These are phyloP conservation scores for Timandra comae DNA, from an alignment of 2,888 invertebrate genomes.

Conservation along the genomic window DNA sequence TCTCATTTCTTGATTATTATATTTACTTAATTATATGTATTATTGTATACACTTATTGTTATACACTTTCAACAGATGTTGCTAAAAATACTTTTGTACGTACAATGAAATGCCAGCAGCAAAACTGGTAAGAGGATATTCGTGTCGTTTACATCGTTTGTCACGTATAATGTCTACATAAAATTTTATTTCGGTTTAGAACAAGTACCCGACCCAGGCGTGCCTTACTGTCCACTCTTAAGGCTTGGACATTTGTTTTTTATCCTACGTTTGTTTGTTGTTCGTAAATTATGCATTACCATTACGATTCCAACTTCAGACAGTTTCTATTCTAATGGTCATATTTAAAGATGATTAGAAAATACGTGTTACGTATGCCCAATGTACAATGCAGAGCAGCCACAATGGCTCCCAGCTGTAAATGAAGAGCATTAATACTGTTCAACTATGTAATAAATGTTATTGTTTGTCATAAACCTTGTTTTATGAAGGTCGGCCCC, in stretches of 20 bases:
- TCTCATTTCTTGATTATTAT: slow-evolving; percentile 22
- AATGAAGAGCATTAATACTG: slow-evolving; percentile 67
- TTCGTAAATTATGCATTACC: too few relatives aligned
- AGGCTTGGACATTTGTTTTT: slow-evolving; percentile 37
- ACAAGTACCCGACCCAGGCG: slow-evolving; percentile 42
- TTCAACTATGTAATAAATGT: slow-evolving; percentile 69
- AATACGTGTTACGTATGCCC: too few relatives aligned
- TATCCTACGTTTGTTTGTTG: slow-evolving; percentile 5
- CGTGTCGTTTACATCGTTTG: slow-evolving; percentile 54
- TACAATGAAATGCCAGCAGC: slow-evolving; percentile 27
- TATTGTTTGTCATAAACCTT: slow-evolving; percentile 73
- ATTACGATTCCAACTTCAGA: too few relatives aligned
- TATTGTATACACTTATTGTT: slow-evolving; percentile 6
- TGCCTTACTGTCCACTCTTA: slow-evolving; percentile 44
- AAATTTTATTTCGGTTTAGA: slow-evolving; percentile 57
- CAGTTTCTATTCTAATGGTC: too few relatives aligned
- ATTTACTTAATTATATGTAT: slow-evolving; percentile 22
- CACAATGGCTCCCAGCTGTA: slow-evolving; percentile 54
- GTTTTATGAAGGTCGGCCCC: slow-evolving; percentile 64
- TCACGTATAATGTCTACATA: slow-evolving; percentile 62
- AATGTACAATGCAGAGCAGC: slow-evolving; percentile 45
- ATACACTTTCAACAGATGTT: slow-evolving; percentile 20
- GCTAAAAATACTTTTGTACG: slow-evolving; percentile 31
- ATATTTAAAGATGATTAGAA: too few relatives aligned
- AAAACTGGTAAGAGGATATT: slow-evolving; percentile 45